These are phyloP conservation scores for Temnothorax longispinosus DNA, from an alignment of 1,140 invertebrate genomes.

Conservation along the genomic window DNA sequence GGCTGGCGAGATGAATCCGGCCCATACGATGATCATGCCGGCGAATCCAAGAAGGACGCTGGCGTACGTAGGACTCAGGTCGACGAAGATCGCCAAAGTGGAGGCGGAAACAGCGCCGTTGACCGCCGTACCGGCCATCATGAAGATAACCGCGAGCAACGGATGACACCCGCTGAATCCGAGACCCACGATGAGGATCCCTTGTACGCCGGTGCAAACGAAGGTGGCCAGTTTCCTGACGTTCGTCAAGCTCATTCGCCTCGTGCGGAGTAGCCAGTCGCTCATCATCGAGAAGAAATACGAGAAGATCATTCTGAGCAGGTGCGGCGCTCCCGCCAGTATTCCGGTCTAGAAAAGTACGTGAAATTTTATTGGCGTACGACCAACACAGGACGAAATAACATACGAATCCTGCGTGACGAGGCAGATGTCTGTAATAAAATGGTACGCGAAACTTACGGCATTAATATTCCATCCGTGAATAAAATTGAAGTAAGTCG, in stretches of 20 bases:
- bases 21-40: conserved; percentile 85
- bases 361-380: background rate
- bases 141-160: conserved; percentile 87
- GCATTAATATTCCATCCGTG: conserved; percentile 93
- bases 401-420: background rate
- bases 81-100: conserved; percentile 88
- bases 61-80: conserved; percentile 90
- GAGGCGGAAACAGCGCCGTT: conserved; percentile 90
- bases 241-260: conserved; percentile 87
- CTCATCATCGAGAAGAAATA: conserved; percentile 87
- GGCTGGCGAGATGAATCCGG: conserved; percentile 87
- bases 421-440: background rate
- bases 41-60: conserved; percentile 88
- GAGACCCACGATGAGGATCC: conserved; percentile 86
- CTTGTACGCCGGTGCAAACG: conserved; percentile 87
- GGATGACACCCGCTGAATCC: conserved; percentile 89
- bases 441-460: conserved; percentile 84
- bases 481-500: conserved; percentile 94
- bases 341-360: conserved; percentile 87
- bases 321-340: conserved; percentile 89
- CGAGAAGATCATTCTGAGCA: conserved; percentile 88
- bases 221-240: conserved; percentile 88
- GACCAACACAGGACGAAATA: background rate
- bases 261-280: conserved; percentile 88
- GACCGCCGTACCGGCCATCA: conserved; percentile 87